Conservation (phyloP, 2,113 vertebrate genomes). For the Rhineura floridana region DNA sequence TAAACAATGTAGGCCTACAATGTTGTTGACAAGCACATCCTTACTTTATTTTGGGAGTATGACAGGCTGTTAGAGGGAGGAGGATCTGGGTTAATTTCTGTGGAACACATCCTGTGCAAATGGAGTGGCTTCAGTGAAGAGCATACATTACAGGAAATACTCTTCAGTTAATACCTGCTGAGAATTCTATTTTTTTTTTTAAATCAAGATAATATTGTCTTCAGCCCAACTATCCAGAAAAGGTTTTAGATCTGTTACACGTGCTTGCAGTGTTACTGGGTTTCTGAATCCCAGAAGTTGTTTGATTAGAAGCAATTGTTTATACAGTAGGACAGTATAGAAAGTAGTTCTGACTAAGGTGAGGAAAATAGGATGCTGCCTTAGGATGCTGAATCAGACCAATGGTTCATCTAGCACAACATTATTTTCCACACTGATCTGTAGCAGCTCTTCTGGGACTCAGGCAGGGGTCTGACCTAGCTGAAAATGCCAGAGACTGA, state of each 20-base stretch:
- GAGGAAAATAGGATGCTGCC: no score
- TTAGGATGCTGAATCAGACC: no score
- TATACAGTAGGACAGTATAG: neutral
- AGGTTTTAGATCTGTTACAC: neutral
- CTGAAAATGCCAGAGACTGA: no score
- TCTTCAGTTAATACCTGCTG: slow-evolving; percentile 39
- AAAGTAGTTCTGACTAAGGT: neutral
- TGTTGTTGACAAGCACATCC: slow-evolving; percentile 23
- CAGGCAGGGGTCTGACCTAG: no score
- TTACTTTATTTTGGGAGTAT: slow-evolving; percentile 51
- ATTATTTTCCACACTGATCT: no score
- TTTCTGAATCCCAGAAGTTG: neutral
- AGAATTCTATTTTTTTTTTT: slow-evolving; percentile 32
- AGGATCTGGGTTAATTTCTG: slow-evolving; percentile 32
- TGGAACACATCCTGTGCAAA: slow-evolving; percentile 58
- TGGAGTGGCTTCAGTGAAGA: slow-evolving; percentile 44
- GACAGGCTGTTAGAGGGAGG: neutral
- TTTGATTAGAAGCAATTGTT: neutral
- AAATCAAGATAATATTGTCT: neutral
- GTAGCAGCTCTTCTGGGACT: no score
- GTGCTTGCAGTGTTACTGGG: neutral
- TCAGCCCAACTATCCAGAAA: neutral
- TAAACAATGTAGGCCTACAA: neutral
- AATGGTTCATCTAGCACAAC: no score
- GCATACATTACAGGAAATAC: slow-evolving; percentile 49